Conservation (phyloP, 1,140 invertebrate genomes). For the Intoshia linei region DNA sequence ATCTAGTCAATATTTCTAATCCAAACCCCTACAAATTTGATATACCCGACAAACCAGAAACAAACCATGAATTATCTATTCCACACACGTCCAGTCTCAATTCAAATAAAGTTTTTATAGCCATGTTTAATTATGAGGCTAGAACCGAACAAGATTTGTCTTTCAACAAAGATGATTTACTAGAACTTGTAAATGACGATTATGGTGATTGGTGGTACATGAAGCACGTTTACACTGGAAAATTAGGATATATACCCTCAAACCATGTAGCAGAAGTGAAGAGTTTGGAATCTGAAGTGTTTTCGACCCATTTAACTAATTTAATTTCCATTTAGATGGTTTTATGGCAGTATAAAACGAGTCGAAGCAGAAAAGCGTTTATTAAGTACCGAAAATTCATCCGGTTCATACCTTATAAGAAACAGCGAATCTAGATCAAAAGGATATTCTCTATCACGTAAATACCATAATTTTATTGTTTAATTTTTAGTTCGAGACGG, state of each 20-base stretch:
- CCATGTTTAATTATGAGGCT: conserved; percentile 90
- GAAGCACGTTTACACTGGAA: conserved; percentile 25
- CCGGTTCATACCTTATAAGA: conserved; percentile 7
- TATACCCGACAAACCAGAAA: no score
- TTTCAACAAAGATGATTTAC: conserved; percentile 81
- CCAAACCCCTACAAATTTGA: no score
- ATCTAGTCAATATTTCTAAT: no score
- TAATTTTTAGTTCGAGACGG: conserved; percentile 5
- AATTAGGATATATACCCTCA: conserved; percentile 92
- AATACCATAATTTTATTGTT: neutral
- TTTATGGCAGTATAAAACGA: conserved; percentile 7
- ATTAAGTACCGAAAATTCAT: conserved; percentile 6
- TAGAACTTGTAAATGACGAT: conserved; percentile 87
- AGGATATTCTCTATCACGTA: conserved; percentile 7
- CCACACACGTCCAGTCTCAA: no score
- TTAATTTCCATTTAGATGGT: conserved; percentile 5
- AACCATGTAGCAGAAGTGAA: conserved; percentile 96
- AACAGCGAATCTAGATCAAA: conserved; percentile 7
- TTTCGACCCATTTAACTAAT: conserved; percentile 23
- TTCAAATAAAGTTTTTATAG: conserved; percentile 50
- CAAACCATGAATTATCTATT: no score
- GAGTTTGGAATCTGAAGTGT: conserved; percentile 97
- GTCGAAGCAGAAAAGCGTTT: conserved; percentile 7
- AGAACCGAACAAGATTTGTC: conserved; percentile 86
- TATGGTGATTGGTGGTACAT: conserved; percentile 98